phyloP scores from a whole-genome alignment of 2,113 vertebrate species.

The Percopsis transmontana region DNA sequence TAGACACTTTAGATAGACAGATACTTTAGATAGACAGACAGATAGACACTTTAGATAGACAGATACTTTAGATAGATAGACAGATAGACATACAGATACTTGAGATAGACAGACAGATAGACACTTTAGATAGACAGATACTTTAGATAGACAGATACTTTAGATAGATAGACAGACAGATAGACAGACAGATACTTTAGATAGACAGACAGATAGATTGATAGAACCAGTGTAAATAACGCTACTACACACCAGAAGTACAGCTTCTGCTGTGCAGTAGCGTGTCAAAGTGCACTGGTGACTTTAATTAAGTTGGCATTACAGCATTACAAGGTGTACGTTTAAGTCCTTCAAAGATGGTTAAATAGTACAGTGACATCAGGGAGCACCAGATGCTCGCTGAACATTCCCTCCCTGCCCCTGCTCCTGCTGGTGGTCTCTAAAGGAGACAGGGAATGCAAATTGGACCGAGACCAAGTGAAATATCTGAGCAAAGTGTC shows the following conservation, averaged over 20 bases:
- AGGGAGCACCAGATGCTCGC: conserved; percentile 85
- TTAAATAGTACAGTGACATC: conserved; percentile 85
- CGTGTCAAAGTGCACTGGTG: conserved; percentile 52
- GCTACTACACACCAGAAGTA: conserved; percentile 25
- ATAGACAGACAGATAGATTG: neutral
- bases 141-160: neutral
- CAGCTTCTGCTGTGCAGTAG: conserved; percentile 38
- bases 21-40: neutral
- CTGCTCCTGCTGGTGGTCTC: conserved; percentile 52
- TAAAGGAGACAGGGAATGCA: conserved; percentile 57
- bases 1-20: conserved; percentile 11
- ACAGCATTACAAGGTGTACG: conserved; percentile 62
- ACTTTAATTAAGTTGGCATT: conserved; percentile 73
- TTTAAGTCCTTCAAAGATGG: conserved; percentile 63
- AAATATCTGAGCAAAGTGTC: conserved; percentile 47
- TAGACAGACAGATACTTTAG: conserved; percentile 13
- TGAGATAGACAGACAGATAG: neutral
- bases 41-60: conserved; percentile 10
- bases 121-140: too few species aligned
- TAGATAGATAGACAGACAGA: neutral
- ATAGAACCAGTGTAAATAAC: conserved; percentile 20
- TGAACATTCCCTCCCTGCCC: conserved; percentile 75
- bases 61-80: neutral
- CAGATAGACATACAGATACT: neutral
- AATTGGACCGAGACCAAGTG: conserved; percentile 57